Conservation (phyloP, 2,888 invertebrate species). For the Lasioglossum malachurum region DNA sequence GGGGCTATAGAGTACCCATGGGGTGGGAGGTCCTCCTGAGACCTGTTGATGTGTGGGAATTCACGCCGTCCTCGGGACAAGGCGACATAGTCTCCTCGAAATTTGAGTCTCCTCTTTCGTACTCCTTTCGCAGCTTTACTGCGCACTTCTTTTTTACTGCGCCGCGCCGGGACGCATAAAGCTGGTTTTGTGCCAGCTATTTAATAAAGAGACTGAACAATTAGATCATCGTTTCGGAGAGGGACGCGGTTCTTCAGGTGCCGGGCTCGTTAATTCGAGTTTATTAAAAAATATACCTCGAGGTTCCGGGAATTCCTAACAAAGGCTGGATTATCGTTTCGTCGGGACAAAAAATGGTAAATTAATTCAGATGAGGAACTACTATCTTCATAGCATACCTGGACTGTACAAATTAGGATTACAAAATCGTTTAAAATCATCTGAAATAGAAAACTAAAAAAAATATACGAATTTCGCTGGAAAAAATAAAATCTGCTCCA, state of each 20-base stretch:
- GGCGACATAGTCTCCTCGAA: slow-evolving; percentile 59
- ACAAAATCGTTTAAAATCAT: too few species aligned
- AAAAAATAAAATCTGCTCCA: neutral
- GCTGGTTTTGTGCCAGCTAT: slow-evolving; percentile 5
- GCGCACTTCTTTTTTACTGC: neutral
- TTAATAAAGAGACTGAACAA: slow-evolving; percentile 8
- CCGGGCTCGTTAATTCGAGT: neutral
- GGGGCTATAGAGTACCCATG: slow-evolving; percentile 72
- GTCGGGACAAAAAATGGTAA: neutral
- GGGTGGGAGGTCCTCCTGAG: slow-evolving; percentile 79
- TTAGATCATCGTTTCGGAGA: neutral
- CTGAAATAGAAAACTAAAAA: too few species aligned
- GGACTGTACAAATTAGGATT: too few species aligned
- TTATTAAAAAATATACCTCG: neutral
- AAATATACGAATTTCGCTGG: neutral
- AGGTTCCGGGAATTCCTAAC: neutral
- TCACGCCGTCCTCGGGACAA: slow-evolving; percentile 76
- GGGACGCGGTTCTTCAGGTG: neutral
- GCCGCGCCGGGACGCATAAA: neutral
- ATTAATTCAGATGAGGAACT: too few species aligned
- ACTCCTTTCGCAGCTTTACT: slow-evolving; percentile 20
- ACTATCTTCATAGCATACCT: too few species aligned
- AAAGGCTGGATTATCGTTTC: neutral
- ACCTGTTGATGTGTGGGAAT: slow-evolving; percentile 85
- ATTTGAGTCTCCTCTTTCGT: slow-evolving; percentile 52